Evolutionary conservation across 2,888 invertebrate species (phyloP).

Genomic region (Norana najaformis): DNA sequence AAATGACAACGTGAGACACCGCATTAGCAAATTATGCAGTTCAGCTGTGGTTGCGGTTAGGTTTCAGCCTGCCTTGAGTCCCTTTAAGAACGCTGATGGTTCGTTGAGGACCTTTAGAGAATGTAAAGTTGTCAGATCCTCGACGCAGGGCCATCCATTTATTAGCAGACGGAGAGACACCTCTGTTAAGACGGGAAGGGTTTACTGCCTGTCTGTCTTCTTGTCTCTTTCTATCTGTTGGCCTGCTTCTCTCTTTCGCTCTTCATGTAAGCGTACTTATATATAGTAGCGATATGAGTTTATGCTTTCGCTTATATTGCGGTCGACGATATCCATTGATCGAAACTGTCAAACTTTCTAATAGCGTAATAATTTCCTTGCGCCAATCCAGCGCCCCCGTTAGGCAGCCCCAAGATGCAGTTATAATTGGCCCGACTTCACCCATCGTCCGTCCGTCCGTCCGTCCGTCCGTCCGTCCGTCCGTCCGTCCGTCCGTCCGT

Average conservation of each 20-base stretch:
- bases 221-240: background rate
- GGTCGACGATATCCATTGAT: background rate
- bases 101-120: background rate
- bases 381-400: background rate
- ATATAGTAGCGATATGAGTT: background rate
- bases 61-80: too few relatives aligned
- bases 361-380: background rate
- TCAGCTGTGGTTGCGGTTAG: too few relatives aligned
- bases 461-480: background rate
- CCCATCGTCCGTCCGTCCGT: background rate
- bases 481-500: background rate
- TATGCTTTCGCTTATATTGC: background rate
- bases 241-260: background rate
- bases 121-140: background rate
- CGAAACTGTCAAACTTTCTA: background rate
- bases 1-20: too few relatives aligned
- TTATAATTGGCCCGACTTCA: background rate
- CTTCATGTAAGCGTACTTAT: background rate
- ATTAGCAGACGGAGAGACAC: background rate
- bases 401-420: background rate
- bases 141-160: background rate
- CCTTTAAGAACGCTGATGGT: background rate
- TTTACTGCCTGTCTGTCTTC: background rate
- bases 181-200: background rate
- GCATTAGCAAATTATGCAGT: too few relatives aligned